Base-by-base conservation (phyloP, 1,140 invertebrate species). In the Pseudomyrmex sp. region DNA sequence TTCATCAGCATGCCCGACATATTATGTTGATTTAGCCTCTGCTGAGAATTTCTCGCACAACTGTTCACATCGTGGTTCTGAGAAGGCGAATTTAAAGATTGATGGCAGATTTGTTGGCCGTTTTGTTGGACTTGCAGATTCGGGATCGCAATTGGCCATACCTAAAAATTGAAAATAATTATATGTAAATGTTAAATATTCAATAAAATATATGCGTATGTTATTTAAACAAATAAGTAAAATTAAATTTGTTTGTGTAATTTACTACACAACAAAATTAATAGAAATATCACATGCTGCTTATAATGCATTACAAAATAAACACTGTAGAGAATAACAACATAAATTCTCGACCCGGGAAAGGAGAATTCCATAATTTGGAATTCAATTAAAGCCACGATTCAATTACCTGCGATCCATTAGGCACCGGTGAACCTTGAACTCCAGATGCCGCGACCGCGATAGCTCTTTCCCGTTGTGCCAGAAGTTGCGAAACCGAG, bases 401-500 rank as follows among this genome's bases (percentile, higher is more conserved):
- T 23, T 72, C 77, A 83, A 90, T 92, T 93, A 94, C 93, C 91
- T 94, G 93, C 84, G 92, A 91, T 88, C 91, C 92, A 89, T 93
- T 92, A 73, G 91, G 76, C 77, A 91, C 76, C 65, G 92, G 83
- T 69, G 90, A 90, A 65, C 86, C 89, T 75, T 93, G 92, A 79
- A 92, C 88, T 85, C 84, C 90, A 63, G 90, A 91, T 77, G 92
- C 90, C 23, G 91, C 85, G 20, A 91, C 90, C 79, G 93, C 87
- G 85, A 93, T 89, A 72, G 93, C 89, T 92, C 91, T 92, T 91
- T 97, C 96, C 74, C 95, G 94, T 89, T 96, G 96, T 54, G 96
- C 96, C 92, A 96, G 94, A 82, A 96, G 93, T 92, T 96, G 96
- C 48, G 96, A 96, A 20, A 96, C 95, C 72, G 95, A 96, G 74